Conservation (phyloP, 2,888 invertebrate genomes). For the Anthophora plumipes region DNA sequence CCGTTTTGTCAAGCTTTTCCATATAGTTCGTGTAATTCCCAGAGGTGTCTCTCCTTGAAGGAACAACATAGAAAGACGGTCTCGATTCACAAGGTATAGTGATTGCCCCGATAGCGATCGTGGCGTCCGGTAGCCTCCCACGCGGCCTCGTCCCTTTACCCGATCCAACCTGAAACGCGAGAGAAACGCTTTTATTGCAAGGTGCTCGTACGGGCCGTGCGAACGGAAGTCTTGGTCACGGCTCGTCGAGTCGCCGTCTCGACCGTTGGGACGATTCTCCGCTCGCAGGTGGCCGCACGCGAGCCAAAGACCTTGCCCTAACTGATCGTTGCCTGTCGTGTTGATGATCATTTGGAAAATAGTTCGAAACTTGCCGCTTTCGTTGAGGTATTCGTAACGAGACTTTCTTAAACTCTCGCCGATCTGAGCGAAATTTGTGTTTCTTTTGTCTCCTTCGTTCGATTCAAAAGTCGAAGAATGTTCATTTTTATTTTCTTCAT, state of each 20-base stretch:
- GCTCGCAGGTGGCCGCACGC: constrained; percentile 20
- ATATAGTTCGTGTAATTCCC: constrained; percentile 18
- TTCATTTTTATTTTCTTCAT: no score
- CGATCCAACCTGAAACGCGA: constrained; percentile 32
- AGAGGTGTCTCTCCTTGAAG: background rate
- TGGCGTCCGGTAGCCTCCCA: constrained; percentile 55
- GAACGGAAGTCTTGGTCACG: constrained; percentile 83
- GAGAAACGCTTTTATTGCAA: constrained; percentile 54
- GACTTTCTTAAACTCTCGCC: no score
- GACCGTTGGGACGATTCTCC: constrained; percentile 50
- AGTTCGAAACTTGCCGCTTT: no score
- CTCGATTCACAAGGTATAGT: no score
- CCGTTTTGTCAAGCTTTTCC: constrained; percentile 33
- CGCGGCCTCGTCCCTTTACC: constrained; percentile 21
- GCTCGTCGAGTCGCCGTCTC: constrained; percentile 79
- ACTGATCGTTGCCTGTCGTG: background rate
- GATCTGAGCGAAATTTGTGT: no score
- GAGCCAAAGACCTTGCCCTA: background rate
- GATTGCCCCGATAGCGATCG: constrained; percentile 63
- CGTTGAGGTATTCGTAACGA: no score
- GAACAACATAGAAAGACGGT: no score
- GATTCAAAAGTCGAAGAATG: no score
- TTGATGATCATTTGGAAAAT: no score
- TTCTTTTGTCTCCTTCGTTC: no score
- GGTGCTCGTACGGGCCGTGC: constrained; percentile 77